These are phyloP conservation scores for Caenorhabditis remanei DNA, from an alignment of 1,140 invertebrate genomes.

Conservation along the genomic window DNA sequence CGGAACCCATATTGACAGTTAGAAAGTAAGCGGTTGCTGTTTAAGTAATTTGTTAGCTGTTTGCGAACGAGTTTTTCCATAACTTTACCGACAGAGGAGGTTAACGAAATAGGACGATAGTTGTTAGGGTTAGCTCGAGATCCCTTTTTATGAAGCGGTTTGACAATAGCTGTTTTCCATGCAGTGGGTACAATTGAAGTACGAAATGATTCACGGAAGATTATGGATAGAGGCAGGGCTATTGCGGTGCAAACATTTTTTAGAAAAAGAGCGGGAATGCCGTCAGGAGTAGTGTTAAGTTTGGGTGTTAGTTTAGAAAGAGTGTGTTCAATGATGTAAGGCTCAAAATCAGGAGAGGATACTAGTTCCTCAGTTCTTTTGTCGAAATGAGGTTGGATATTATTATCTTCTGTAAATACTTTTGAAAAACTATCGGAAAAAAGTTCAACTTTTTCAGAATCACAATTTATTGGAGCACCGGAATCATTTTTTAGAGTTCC, in stretches of 20 bases:
- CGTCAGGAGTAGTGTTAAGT: neutral
- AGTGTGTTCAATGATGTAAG: neutral
- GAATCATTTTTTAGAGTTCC: neutral
- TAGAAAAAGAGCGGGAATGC: neutral
- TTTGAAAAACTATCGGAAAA: neutral
- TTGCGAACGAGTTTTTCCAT: conserved; percentile 10
- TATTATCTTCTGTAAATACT: neutral
- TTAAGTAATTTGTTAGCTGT: neutral
- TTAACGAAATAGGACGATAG: neutral
- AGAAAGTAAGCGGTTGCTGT: neutral
- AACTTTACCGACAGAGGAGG: neutral
- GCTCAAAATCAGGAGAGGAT: neutral
- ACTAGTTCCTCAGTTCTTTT: neutral
- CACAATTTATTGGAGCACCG: neutral
- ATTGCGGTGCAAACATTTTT: neutral
- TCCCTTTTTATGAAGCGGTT: neutral
- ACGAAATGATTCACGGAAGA: neutral
- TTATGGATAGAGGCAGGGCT: neutral
- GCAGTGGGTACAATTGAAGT: neutral
- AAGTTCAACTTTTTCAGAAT: neutral
- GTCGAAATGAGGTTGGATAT: neutral
- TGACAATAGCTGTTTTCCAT: neutral
- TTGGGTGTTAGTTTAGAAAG: neutral
- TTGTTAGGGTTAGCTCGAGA: neutral
- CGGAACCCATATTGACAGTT: neutral